phyloP scores from a whole-genome alignment of 1,140 invertebrate genomes.

The Lordiphosa stackelbergi region DNA sequence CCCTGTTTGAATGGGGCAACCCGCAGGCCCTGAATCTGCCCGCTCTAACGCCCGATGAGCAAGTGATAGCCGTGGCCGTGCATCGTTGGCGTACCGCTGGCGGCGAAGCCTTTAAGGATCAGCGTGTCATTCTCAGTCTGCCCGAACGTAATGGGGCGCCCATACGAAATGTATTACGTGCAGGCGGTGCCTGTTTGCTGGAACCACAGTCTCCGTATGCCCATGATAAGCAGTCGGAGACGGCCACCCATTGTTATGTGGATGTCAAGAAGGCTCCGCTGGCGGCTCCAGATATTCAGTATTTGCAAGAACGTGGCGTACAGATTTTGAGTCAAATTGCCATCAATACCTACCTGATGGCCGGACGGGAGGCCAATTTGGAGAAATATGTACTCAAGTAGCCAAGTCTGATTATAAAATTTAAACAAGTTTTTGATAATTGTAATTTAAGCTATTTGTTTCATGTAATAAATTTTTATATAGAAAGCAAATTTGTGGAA shows the following conservation, averaged over 20 bases:
- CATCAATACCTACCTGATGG: conserved; percentile 67
- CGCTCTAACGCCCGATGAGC: conserved; percentile 77
- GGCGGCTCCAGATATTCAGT: conserved; percentile 22
- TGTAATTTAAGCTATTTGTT: too few relatives aligned
- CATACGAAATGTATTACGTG: conserved; percentile 83
- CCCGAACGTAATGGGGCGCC: conserved; percentile 81
- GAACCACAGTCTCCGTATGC: conserved; percentile 73
- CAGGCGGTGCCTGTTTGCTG: conserved; percentile 84
- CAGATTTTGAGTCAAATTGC: conserved; percentile 63
- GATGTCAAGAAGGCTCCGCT: conserved; percentile 62
- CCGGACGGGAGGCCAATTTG: conserved; percentile 56
- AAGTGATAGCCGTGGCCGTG: conserved; percentile 79
- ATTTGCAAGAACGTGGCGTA: conserved; percentile 38
- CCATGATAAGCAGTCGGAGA: conserved; percentile 10
- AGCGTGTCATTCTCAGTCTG: conserved; percentile 85
- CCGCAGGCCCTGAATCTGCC: conserved; percentile 79
- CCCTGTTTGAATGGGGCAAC: conserved; percentile 87
- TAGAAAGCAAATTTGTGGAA: too few relatives aligned
- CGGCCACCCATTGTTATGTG: conserved; percentile 67
- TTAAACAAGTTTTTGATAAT: background rate
- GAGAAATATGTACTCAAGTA: conserved; percentile 41
- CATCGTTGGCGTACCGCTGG: conserved; percentile 81
- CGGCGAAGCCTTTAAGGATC: conserved; percentile 81
- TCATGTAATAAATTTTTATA: too few relatives aligned
- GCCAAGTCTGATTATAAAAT: background rate